Percentiles rank a stretch among this genome's conserved stretches.
Conservation (phyloP, 1,140 invertebrate genomes). For the Zaprionus inermis region DNA sequence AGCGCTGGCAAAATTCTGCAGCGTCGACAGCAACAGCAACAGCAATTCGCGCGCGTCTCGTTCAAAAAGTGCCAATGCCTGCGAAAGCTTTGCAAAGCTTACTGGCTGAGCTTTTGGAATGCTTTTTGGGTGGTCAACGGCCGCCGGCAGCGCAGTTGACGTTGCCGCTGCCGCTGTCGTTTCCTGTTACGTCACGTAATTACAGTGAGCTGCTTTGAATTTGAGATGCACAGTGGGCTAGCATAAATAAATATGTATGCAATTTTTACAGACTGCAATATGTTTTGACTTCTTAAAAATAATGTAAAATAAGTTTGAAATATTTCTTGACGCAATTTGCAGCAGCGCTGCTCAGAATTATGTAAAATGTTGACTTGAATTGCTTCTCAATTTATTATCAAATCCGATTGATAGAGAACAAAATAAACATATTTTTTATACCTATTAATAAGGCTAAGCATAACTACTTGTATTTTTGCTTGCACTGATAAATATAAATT, state of each 20-base stretch:
- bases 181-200: slow-evolving; percentile 13
- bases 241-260: not conserved
- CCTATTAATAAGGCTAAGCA: too few species aligned
- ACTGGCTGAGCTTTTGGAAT: not conserved
- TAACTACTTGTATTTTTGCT: too few species aligned
- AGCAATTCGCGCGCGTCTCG: slow-evolving; percentile 10
- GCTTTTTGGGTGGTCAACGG: slow-evolving; percentile 21
- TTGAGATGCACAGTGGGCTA: not conserved
- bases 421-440: too few species aligned
- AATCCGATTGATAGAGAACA: too few species aligned
- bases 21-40: slow-evolving; percentile 2
- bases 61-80: slow-evolving; percentile 15
- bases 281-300: not conserved
- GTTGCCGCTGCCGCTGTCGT: not conserved
- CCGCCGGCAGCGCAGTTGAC: not conserved
- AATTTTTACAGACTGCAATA: not conserved
- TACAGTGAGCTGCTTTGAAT: slow-evolving; percentile 2
- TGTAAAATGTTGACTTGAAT: too few species aligned
- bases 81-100: slow-evolving; percentile 7
- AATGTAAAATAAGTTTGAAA: too few species aligned
- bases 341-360: too few species aligned
- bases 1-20: not conserved
- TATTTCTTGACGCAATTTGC: too few species aligned
- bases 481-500: too few species aligned
- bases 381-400: too few species aligned